Base-by-base conservation (phyloP, 2,113 vertebrate species). In the Rhipidura dahli region DNA sequence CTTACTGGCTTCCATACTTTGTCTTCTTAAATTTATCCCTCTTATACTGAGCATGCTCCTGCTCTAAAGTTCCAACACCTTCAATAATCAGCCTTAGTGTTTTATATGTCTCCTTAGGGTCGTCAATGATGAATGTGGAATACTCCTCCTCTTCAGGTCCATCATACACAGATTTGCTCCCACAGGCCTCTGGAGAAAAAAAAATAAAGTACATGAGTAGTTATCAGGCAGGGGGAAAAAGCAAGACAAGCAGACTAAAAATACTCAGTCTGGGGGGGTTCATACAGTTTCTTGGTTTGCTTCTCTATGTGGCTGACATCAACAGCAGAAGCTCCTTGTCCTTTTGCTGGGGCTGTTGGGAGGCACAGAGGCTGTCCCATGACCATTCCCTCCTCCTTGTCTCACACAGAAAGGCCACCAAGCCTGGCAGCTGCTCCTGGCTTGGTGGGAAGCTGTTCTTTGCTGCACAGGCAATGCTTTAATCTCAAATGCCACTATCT, bases 21-120 rank as follows among this genome's bases (percentile, higher is more conserved):
- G 99, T 99, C 97, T 99, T 99, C 98, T 98, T 99, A 98, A 99
- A 99, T 97, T 99, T 99, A 97, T 99, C 99, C 33, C 98, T 98
- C 90, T 98, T 99, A 97, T 99, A 99, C 60, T 99, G 99, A 82
- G 98, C 98, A 7, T 99, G 99, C 90, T 99, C 99, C 93, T 98
- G 98, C 94, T 99, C 99, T 97, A 99, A 95, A 39, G 97, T 98
- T 94, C 98, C 98, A n/a, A 99, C 99, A 13, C 98, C 98, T 5
- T 98, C 98, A 56, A 99, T 98, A 60, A 99, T 98, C 83, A 98
- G 98, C 94, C 98, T 99, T 97, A 99, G 98, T 40, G 98, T 99
- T 97, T 99, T 99, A 92, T 99, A 99, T 0, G 99, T 99, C 97
- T 99, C 99, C 97, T 99, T 99, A 65, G 99, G 99, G 91, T 99